Base-by-base conservation (phyloP, 2,888 invertebrate genomes). In the Caenorhabditis parvicauda region DNA sequence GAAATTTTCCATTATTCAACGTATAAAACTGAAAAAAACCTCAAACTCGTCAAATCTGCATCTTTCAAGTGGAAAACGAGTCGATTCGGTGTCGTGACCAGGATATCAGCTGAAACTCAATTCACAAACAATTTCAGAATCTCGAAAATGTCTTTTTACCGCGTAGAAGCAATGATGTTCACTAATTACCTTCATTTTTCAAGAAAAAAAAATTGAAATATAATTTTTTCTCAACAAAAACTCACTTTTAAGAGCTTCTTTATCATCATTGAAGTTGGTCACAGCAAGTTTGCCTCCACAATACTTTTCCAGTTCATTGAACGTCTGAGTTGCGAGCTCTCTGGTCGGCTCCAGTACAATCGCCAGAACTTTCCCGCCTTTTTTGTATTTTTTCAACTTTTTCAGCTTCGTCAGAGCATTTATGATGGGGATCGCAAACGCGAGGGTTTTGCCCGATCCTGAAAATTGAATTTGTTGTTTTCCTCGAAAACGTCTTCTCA, bases 61-160 rank as follows among this genome's bases (percentile, higher is more conserved):
- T 61, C 49, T 2, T 77, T 59, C 89, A 88, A 38, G 94, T 82
- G 52, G 93, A 87, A 91, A 69, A 94, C 88, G 14, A 98, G 84
- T 59, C 93, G 86, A 80, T 94, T 93, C 1, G 96, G 96, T 1
- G 96, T 96, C 29, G 92, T 91, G 45, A 96, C 89, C 4, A 98
- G 84, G 71, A 95, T 89, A 86, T 95, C 90, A 89, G 84, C 71
- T 45, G 35, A 42, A 55, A 72, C 27, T 32, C n/a, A n/a, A n/a
- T 32, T n/a, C n/a, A n/a, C n/a, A n/a, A n/a, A n/a, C n/a, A n/a
- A n/a, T n/a, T n/a, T n/a, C n/a, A n/a, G n/a, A n/a, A n/a, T n/a
- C n/a, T n/a, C n/a, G n/a, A n/a, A n/a, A n/a, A n/a, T n/a, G n/a
- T n/a, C n/a, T n/a, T n/a, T n/a, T n/a, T n/a, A n/a, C n/a, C n/a